A percentile compares a stretch with the other conserved stretches of the same genome.
phyloP scores from a whole-genome alignment of 2,113 vertebrate species.

The Gracilinanus agilis region DNA sequence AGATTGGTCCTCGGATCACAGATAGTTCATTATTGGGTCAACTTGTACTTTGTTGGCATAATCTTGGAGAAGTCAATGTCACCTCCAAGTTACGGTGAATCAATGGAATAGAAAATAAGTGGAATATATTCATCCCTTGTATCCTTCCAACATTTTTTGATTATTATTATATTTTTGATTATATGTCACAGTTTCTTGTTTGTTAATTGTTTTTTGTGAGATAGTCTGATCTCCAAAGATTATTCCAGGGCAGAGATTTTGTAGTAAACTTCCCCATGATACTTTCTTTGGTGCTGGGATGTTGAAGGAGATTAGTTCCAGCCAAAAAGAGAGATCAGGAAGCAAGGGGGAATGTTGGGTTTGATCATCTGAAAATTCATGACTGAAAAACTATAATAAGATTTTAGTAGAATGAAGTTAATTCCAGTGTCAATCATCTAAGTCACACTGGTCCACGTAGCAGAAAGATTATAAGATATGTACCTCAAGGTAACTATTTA shows the following conservation, averaged over 20 bases:
- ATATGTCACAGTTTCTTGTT: conserved; percentile 10
- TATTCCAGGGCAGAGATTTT: background rate
- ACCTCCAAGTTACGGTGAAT: background rate
- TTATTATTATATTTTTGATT: background rate
- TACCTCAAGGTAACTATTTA: background rate
- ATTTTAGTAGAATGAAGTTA: background rate
- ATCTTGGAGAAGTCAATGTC: background rate
- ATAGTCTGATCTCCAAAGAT: background rate
- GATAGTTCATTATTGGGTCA: background rate
- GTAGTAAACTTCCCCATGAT: background rate
- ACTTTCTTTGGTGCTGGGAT: background rate
- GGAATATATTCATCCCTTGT: background rate
- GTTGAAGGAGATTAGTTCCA: background rate
- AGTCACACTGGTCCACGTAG: background rate
- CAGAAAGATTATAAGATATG: background rate
- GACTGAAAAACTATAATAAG: background rate
- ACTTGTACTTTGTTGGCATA: background rate
- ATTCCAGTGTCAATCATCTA: background rate
- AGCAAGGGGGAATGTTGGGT: background rate
- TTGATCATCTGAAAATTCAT: background rate
- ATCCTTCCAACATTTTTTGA: background rate
- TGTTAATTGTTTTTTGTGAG: background rate
- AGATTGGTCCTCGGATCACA: background rate
- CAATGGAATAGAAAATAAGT: background rate
- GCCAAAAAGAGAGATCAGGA: background rate